Base-by-base conservation (phyloP, 2,113 vertebrate species). In the Coptodon rendalli region DNA sequence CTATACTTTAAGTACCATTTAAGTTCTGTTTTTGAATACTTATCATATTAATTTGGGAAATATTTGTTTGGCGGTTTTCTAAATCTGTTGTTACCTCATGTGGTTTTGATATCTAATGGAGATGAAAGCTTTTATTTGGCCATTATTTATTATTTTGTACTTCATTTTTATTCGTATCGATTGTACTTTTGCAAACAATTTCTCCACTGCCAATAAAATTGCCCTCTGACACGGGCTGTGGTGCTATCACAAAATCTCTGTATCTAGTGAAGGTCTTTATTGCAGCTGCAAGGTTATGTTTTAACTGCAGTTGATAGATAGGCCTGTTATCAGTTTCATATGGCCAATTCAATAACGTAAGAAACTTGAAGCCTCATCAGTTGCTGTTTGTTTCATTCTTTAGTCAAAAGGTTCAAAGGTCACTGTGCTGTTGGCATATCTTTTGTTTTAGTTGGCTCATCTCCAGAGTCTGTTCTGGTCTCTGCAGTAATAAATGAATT, bases 121-220 rank as follows among this genome's bases (percentile, higher is more conserved):
- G 45, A 81, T 81, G 29, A 85, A 79, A 29, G 7, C 78, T 80
- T 90, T 92, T 89, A 78, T 91, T 93, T 87, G 12, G 24, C 80
- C 57, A 76, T 82, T 86, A 81, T 81, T 86, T 86, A 86, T 79
- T 79, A 79, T 79, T 92, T 91, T 92, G 82, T 83, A 83, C 50
- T 85, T 88, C 5, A 71, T 84, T 89, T 93, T 82, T 91, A 85
- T 89, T 93, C 92, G 63, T 91, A 87, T 81, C 17, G 27, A 90
- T 86, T 86, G 68, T 92, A 13, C 88, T 93, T 89, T 91, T 88
- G 27, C 19, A 52, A 84, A 88, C 66, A 50, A 83, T 66, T 36
- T 57, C 10, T 89, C 24, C 34, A 89, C 92, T 91, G 92, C 93
- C 89, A 93, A 92, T 91, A 92, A 95, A 95, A 80, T 54, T 53